Evolutionary conservation across 2,888 invertebrate species (phyloP).

Genomic region (Mechanitis mazaeus): DNA sequence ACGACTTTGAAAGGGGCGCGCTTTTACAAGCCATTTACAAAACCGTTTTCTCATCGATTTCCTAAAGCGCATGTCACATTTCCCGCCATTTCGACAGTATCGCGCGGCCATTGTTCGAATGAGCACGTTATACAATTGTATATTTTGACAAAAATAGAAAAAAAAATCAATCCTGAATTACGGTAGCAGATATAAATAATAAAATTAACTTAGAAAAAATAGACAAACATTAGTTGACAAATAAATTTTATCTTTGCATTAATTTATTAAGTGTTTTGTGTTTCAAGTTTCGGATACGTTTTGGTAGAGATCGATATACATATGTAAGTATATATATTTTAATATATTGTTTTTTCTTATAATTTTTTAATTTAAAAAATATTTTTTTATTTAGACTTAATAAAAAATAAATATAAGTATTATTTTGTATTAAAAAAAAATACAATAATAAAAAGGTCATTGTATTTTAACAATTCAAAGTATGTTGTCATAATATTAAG

Average conservation of each 20-base stretch:
- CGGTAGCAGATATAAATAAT: constrained; percentile 17
- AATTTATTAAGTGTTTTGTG: constrained; percentile 14
- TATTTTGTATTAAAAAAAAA: too few species aligned
- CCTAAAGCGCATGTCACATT: constrained; percentile 67
- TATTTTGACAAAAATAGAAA: constrained; percentile 30
- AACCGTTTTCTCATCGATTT: constrained; percentile 60
- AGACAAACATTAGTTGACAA: constrained; percentile 3
- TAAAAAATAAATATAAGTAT: too few species aligned
- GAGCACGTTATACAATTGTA: constrained; percentile 31
- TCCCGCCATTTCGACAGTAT: constrained; percentile 52
- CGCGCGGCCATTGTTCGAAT: constrained; percentile 38
- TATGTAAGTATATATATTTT: constrained; percentile 12
- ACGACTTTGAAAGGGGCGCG: constrained; percentile 38
- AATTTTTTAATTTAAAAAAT: not conserved
- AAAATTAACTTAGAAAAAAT: constrained; percentile 8
- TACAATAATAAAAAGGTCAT: not conserved
- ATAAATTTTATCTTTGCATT: constrained; percentile 7
- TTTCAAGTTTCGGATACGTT: constrained; percentile 18
- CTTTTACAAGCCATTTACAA: constrained; percentile 33
- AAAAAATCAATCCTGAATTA: constrained; percentile 25
- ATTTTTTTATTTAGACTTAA: not conserved
- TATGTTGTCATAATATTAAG: not conserved
- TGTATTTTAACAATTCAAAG: not conserved
- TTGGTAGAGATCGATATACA: constrained; percentile 23
- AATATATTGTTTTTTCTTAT: not conserved